Percentiles rank a stretch among this genome's conserved stretches.
These are phyloP conservation scores for Drosophila imparisetae DNA, from an alignment of 2,888 invertebrate genomes.

Conservation along the genomic window DNA sequence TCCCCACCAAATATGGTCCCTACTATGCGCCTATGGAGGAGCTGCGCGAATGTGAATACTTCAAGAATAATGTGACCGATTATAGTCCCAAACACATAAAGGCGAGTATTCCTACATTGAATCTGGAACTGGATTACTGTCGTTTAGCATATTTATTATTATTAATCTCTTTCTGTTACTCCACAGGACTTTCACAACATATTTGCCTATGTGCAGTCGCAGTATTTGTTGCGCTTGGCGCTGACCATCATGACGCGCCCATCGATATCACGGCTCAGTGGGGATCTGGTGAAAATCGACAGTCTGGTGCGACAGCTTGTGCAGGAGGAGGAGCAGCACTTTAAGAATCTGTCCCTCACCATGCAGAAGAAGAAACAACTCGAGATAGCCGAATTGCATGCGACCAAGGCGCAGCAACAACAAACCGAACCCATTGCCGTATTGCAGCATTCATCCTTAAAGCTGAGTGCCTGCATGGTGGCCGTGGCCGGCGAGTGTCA, in stretches of 20 bases:
- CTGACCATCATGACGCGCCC: slow-evolving; percentile 80
- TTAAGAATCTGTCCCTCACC: slow-evolving; percentile 79
- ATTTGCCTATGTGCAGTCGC: slow-evolving; percentile 84
- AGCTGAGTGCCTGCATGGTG: slow-evolving; percentile 83
- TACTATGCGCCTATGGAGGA: slow-evolving; percentile 84
- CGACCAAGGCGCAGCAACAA: slow-evolving; percentile 70
- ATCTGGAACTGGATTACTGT: too few species aligned
- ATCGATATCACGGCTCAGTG: slow-evolving; percentile 75
- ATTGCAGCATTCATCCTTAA: slow-evolving; percentile 83
- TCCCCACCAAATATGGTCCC: slow-evolving; percentile 75
- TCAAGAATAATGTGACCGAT: slow-evolving; percentile 82
- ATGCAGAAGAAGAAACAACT: slow-evolving; percentile 77
- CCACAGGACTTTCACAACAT: slow-evolving; percentile 84
- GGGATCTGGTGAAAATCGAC: slow-evolving; percentile 78
- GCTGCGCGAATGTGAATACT: slow-evolving; percentile 83
- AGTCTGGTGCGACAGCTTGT: slow-evolving; percentile 79
- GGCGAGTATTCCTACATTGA: slow-evolving; percentile 50
- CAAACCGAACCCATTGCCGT: slow-evolving; percentile 80
- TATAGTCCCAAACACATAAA: slow-evolving; percentile 84
- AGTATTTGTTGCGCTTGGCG: slow-evolving; percentile 83
- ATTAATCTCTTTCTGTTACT: background rate
- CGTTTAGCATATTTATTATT: background rate
- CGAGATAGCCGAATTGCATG: slow-evolving; percentile 78
- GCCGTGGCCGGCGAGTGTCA: slow-evolving; percentile 84
- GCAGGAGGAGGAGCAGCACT: slow-evolving; percentile 83